These are phyloP conservation scores for Sinocyclocheilus maitianheensis DNA, from an alignment of 2,113 vertebrate species.

Conservation along the genomic window DNA sequence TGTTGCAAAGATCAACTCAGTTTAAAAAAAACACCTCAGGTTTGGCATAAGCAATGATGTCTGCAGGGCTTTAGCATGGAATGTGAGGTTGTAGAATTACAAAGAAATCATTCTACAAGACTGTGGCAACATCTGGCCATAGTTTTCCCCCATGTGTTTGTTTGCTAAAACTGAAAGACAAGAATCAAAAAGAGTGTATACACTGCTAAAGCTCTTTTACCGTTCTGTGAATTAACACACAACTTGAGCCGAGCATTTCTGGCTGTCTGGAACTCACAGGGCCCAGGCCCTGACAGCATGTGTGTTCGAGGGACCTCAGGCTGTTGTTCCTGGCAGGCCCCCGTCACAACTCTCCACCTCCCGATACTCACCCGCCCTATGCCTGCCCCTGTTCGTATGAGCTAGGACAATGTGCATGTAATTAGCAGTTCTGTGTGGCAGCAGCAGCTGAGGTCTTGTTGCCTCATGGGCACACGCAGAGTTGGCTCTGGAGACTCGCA, in stretches of 20 bases:
- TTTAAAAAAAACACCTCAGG: constrained; percentile 43
- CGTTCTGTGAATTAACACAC: constrained; percentile 16
- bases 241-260: background rate
- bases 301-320: constrained; percentile 29
- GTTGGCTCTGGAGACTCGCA: constrained; percentile 15
- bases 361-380: constrained; percentile 18
- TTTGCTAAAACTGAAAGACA: constrained; percentile 41
- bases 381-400: constrained; percentile 41
- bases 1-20: constrained; percentile 49
- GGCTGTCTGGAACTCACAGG: constrained; percentile 20
- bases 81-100: constrained; percentile 40
- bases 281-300: constrained; percentile 4
- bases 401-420: constrained; percentile 55
- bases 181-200: constrained; percentile 29
- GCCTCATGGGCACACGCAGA: constrained; percentile 21
- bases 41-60: constrained; percentile 40
- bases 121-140: constrained; percentile 56
- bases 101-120: constrained; percentile 48
- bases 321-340: constrained; percentile 39
- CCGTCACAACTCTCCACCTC: constrained; percentile 44
- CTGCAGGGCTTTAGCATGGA: constrained; percentile 37
- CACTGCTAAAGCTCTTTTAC: constrained; percentile 39
- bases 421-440: constrained; percentile 54
- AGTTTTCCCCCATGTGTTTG: constrained; percentile 45
- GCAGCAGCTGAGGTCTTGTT: constrained; percentile 23